These are phyloP conservation scores for Helicoverpa assulta DNA, from an alignment of 2,888 invertebrate genomes.

Conservation along the genomic window DNA sequence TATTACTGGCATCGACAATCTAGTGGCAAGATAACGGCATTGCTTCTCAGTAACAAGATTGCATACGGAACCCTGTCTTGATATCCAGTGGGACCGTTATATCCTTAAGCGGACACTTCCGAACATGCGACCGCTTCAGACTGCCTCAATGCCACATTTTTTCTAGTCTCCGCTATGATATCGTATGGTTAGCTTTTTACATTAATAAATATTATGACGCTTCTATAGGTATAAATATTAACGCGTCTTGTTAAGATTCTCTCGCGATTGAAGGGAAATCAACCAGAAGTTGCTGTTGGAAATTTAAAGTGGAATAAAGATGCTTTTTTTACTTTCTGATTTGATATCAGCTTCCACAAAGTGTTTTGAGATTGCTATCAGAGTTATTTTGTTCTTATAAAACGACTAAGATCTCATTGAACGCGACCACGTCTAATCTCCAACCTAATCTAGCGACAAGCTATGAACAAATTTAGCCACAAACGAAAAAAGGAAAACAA, in stretches of 20 bases:
- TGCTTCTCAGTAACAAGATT: slow-evolving; percentile 71
- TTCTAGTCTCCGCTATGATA: slow-evolving; percentile 42
- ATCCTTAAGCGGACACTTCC: slow-evolving; percentile 78
- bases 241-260: slow-evolving; percentile 16
- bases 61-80: slow-evolving; percentile 73
- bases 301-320: slow-evolving; percentile 14
- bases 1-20: slow-evolving; percentile 61
- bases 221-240: slow-evolving; percentile 38
- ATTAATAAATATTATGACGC: slow-evolving; percentile 24
- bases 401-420: slow-evolving; percentile 47
- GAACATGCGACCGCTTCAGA: slow-evolving; percentile 65
- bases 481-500: slow-evolving; percentile 61
- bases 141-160: slow-evolving; percentile 57
- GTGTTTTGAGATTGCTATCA: slow-evolving; percentile 30
- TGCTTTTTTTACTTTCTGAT: slow-evolving; percentile 2
- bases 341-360: slow-evolving; percentile 29
- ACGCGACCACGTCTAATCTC: slow-evolving; percentile 67
- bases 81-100: slow-evolving; percentile 79
- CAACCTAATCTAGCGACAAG: slow-evolving; percentile 74
- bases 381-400: slow-evolving; percentile 42
- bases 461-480: slow-evolving; percentile 68
- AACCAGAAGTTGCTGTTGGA: slow-evolving; percentile 5
- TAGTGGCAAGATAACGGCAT: slow-evolving; percentile 72
- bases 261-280: slow-evolving; percentile 24
- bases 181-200: slow-evolving; percentile 14